Percentiles rank a stretch among this genome's conserved stretches.
Conservation (phyloP, 2,113 vertebrate species). For the Phasianus colchicus region DNA sequence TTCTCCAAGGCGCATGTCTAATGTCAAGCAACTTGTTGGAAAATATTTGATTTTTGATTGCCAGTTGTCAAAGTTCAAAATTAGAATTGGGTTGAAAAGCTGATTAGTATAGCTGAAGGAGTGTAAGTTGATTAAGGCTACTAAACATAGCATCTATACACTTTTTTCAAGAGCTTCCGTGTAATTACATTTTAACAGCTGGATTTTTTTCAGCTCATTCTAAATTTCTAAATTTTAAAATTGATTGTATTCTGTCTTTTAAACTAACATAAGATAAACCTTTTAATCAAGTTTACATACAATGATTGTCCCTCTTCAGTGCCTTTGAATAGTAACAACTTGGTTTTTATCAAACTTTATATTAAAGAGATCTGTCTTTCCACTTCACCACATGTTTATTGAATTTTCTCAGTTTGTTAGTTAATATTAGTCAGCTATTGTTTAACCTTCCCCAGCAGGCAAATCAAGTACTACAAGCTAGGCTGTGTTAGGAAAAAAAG, state of each 20-base stretch:
- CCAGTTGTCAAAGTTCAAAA: background rate
- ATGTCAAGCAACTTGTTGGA: background rate
- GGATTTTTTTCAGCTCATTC: too few relatives aligned
- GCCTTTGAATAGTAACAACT: background rate
- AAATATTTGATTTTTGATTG: background rate
- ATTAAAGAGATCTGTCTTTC: background rate
- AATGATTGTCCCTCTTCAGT: background rate
- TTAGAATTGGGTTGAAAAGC: background rate
- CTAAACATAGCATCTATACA: background rate
- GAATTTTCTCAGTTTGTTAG: background rate
- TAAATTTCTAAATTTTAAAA: background rate
- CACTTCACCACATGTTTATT: background rate
- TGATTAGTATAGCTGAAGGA: background rate
- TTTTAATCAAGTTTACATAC: fast-evolving
- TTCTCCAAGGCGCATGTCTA: background rate
- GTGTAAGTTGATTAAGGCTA: background rate
- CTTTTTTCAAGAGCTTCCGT: background rate
- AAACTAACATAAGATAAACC: background rate
- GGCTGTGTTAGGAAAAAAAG: background rate
- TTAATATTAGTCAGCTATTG: background rate
- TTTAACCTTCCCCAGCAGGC: background rate
- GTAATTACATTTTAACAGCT: background rate
- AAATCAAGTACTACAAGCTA: background rate
- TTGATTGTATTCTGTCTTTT: background rate
- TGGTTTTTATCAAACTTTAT: background rate